Base-by-base conservation (phyloP, 2,888 invertebrate genomes). In the Troglohyphantes excavatus region DNA sequence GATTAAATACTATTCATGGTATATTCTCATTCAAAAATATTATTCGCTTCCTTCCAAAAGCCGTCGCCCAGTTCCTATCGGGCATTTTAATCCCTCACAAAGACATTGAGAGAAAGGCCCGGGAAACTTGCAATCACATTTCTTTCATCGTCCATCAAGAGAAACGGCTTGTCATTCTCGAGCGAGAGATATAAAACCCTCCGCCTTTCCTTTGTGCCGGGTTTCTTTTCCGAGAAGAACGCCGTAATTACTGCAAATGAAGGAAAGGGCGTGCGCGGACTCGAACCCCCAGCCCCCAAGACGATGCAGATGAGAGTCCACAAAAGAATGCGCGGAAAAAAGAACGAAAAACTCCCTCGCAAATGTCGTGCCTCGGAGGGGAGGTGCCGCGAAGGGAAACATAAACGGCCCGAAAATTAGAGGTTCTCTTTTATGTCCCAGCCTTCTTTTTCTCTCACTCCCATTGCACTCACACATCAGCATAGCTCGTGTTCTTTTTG, bases 381-480 rank as follows among this genome's bases (percentile, higher is more conserved):
- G 79, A 79, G 87, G 87, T 61, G 75, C 67, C 21, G 33, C 53
- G 1, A 63, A 17, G 53, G 73, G 75, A 88, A 88, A 88, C 87
- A 73, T 78, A 87, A 87, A 87, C 81, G 73, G 65, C n/a, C n/a
- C 43, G 88, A 75, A 88, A 88, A 88, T 88, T 88, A 88, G 88
- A 88, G 73, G 88, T 70, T 88, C 59, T 46, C 67, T 73, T 86
- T 78, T 87, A 61, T 59, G 21, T 81, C 61, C 26, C 21, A 59
- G n/a, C 33, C 59, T 65, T 59, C 75, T 73, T 76, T 63, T 78
- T 79, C 46, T 29, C 29, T 79, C 29, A 26, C 59, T 63, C 13
- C 43, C 11, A 29, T 70, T n/a, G 13, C 13, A 6, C 78, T 39
- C n/a, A 17, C n/a, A 33, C 29, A 19, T 78, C 43, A 67, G 26